phyloP scores from a whole-genome alignment of 2,113 vertebrate species.

The Pelusios castaneus region DNA sequence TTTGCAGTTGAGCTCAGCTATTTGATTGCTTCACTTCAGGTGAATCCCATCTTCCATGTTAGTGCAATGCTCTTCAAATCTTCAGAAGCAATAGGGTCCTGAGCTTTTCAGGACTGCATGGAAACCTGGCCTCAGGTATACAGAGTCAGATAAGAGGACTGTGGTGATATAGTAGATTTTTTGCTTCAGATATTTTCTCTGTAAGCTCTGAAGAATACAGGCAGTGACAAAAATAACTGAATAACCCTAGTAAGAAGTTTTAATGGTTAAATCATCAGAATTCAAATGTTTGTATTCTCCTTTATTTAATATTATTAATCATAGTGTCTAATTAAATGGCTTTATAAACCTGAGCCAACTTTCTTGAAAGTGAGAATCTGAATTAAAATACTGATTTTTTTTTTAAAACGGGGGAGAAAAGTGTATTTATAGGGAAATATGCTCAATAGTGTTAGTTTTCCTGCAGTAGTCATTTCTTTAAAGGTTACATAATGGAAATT shows the following conservation, averaged over 20 bases:
- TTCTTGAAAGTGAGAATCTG: slow-evolving; percentile 64
- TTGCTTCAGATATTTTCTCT: neutral
- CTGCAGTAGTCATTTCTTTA: slow-evolving; percentile 63
- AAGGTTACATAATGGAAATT: slow-evolving; percentile 57
- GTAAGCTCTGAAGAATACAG: neutral
- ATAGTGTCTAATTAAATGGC: slow-evolving; percentile 69
- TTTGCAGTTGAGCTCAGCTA: slow-evolving; percentile 74
- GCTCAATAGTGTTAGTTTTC: slow-evolving; percentile 66
- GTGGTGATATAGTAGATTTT: slow-evolving; percentile 17
- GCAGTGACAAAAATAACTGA: neutral
- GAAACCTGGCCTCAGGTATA: neutral
- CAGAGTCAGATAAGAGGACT: neutral
- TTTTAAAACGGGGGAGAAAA: slow-evolving; percentile 11
- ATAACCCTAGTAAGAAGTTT: slow-evolving; percentile 19
- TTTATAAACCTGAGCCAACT: slow-evolving; percentile 57
- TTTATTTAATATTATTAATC: slow-evolving; percentile 71
- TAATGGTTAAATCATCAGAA: slow-evolving; percentile 64
- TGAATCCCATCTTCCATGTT: slow-evolving; percentile 71
- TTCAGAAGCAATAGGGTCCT: neutral
- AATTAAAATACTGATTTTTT: slow-evolving; percentile 64
- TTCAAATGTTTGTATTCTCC: slow-evolving; percentile 72
- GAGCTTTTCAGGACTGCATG: neutral
- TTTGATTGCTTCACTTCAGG: slow-evolving; percentile 74
- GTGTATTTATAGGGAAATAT: slow-evolving; percentile 63
- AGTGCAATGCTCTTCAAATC: slow-evolving; percentile 54